These are phyloP conservation scores for Nyctereutes procyonoides DNA, from an alignment of 2,113 vertebrate species.

Conservation along the genomic window DNA sequence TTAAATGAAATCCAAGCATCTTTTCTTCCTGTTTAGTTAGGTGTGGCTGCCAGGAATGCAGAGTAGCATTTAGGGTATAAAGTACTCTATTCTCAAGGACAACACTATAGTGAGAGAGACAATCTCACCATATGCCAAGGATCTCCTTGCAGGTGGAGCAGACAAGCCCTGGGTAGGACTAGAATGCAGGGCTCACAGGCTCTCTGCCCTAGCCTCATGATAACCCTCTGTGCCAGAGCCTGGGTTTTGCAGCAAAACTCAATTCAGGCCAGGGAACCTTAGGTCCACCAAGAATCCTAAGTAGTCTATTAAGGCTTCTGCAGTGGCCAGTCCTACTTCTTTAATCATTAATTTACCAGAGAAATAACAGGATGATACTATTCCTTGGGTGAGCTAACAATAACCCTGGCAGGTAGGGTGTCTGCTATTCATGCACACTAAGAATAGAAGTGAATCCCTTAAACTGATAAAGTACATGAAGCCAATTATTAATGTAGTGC, in stretches of 20 bases:
- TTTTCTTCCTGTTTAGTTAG: neutral
- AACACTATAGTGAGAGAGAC: neutral
- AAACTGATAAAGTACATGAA: neutral
- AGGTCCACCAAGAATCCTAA: neutral
- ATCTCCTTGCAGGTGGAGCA: neutral
- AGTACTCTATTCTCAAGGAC: neutral
- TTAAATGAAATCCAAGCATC: neutral
- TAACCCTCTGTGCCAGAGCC: neutral
- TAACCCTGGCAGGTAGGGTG: neutral
- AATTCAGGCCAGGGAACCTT: neutral
- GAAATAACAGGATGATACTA: neutral
- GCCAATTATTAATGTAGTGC: neutral
- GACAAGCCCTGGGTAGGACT: neutral
- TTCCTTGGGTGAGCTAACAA: neutral
- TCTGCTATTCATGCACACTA: neutral
- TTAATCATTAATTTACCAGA: neutral
- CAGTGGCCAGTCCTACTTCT: neutral
- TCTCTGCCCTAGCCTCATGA: neutral
- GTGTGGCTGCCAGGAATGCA: neutral
- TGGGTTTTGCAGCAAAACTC: neutral
- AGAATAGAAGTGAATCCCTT: neutral
- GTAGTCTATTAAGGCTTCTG: neutral
- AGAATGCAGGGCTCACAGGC: neutral
- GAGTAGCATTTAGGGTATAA: neutral
- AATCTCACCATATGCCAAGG: neutral